phyloP scores from a whole-genome alignment of 2,797 vertebrate genomes.

The Lagocephalus sceleratus region DNA sequence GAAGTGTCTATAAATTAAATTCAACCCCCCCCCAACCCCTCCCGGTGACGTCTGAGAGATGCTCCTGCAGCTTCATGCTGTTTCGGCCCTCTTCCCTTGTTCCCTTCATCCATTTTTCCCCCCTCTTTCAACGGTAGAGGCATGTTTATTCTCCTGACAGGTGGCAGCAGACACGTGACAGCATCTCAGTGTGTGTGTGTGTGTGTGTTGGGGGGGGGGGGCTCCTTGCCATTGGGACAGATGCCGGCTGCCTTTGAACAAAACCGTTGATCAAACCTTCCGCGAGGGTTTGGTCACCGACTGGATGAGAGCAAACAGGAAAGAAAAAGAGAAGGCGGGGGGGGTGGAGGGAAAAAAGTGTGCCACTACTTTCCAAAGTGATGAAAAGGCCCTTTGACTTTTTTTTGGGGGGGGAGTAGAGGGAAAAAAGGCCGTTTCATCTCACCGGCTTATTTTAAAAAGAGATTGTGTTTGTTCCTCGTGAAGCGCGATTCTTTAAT shows the following conservation, averaged over 20 bases:
- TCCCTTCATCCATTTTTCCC: constrained; percentile 38
- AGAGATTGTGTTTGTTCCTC: constrained; percentile 59
- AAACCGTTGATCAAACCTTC: constrained; percentile 52
- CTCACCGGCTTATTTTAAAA: constrained; percentile 50
- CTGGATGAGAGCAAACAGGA: constrained; percentile 42
- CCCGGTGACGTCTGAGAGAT: constrained; percentile 44
- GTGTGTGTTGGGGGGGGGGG: too few species aligned
- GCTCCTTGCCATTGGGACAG: constrained; percentile 50
- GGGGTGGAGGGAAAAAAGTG: constrained; percentile 18
- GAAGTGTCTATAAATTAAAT: constrained; percentile 18
- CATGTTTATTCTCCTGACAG: constrained; percentile 62
- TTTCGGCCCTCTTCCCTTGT: constrained; percentile 28
- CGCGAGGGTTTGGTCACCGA: constrained; percentile 56
- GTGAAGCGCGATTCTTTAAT: constrained; percentile 59
- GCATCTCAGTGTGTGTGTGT: constrained; percentile 23
- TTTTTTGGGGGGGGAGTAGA: constrained; percentile 1
- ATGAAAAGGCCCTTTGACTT: constrained; percentile 56
- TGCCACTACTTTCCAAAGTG: constrained; percentile 45
- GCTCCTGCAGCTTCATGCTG: constrained; percentile 29
- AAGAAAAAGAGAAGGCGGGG: constrained; percentile 29
- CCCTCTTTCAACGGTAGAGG: constrained; percentile 44
- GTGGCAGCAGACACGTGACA: constrained; percentile 43
- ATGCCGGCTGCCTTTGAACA: constrained; percentile 50
- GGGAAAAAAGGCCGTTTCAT: constrained; percentile 60
- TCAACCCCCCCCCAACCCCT: constrained; percentile 7